A percentile compares a stretch with the other conserved stretches of the same genome.
These are phyloP conservation scores for Plodia interpunctella DNA, from an alignment of 1,140 invertebrate genomes.

Conservation along the genomic window DNA sequence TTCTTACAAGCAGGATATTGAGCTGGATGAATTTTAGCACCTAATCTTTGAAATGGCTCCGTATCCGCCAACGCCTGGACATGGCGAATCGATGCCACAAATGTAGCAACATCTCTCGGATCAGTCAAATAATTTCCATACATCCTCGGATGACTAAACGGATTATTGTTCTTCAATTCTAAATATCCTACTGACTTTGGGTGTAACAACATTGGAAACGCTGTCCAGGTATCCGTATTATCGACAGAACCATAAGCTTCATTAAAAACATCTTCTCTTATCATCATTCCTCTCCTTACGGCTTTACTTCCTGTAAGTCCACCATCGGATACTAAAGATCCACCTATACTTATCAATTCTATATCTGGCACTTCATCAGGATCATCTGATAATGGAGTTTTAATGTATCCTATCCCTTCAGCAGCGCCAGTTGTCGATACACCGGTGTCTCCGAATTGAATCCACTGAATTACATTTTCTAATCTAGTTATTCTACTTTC, in stretches of 20 bases:
- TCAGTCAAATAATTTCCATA: constrained; percentile 86
- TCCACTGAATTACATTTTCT: constrained; percentile 65
- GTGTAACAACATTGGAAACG: constrained; percentile 84
- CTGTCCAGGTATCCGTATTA: constrained; percentile 79
- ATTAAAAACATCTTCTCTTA: constrained; percentile 79
- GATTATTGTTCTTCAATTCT: constrained; percentile 82
- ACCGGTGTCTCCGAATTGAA: constrained; percentile 74
- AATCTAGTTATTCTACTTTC: constrained; percentile 70
- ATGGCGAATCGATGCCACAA: constrained; percentile 83
- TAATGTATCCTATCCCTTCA: constrained; percentile 81
- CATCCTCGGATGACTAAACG: constrained; percentile 84
- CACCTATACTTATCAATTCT: constrained; percentile 78
- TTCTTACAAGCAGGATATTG: constrained; percentile 84
- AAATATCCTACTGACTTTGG: constrained; percentile 86
- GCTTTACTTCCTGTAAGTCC: constrained; percentile 82
- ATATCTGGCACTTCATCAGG: constrained; percentile 79
- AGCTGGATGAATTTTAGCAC: constrained; percentile 80
- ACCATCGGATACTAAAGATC: constrained; percentile 80
- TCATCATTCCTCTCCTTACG: constrained; percentile 75
- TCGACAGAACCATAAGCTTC: constrained; percentile 78
- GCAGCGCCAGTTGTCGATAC: constrained; percentile 78
- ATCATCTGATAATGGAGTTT: constrained; percentile 77
- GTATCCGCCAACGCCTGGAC: constrained; percentile 79
- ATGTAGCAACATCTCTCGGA: constrained; percentile 81
- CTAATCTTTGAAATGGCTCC: constrained; percentile 79